Conservation (phyloP, 1,140 invertebrate genomes). For the Helicorthomorpha holstii region DNA sequence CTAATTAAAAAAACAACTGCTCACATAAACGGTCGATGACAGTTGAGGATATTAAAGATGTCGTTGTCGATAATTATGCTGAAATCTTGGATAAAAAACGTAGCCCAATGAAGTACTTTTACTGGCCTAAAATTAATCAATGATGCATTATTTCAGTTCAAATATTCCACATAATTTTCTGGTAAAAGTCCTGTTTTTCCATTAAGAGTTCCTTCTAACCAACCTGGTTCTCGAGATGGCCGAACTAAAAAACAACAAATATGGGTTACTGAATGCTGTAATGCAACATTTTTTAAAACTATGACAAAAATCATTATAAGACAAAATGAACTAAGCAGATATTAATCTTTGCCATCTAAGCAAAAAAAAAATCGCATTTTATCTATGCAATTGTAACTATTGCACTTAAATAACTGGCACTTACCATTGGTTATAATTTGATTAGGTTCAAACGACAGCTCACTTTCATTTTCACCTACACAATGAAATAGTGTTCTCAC, state of each 20-base stretch:
- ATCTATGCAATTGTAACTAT: no score
- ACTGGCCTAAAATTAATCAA: no score
- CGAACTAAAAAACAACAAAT: conserved; percentile 45
- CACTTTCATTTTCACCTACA: conserved; percentile 86
- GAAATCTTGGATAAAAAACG: no score
- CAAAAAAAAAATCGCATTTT: no score
- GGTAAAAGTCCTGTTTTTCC: conserved; percentile 87
- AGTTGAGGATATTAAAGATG: no score
- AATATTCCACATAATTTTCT: conserved; percentile 85
- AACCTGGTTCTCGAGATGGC: conserved; percentile 80
- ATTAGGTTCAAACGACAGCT: conserved; percentile 95
- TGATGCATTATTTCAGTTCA: conserved; percentile 14
- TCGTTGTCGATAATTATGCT: no score
- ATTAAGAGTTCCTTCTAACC: conserved; percentile 87
- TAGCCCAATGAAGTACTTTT: no score
- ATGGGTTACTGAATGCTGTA: conserved; percentile 3
- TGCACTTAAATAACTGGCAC: conserved; percentile 15
- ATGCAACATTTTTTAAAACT: not conserved
- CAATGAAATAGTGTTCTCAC: conserved; percentile 89
- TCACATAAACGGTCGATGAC: no score
- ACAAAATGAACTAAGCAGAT: no score
- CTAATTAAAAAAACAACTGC: no score
- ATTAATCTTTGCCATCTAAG: no score
- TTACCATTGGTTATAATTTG: conserved; percentile 93
- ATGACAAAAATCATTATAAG: not conserved